Percentiles rank a stretch among this genome's conserved stretches.
Conservation (phyloP, 2,113 vertebrate genomes). For the Ctenodactylus gundi region DNA sequence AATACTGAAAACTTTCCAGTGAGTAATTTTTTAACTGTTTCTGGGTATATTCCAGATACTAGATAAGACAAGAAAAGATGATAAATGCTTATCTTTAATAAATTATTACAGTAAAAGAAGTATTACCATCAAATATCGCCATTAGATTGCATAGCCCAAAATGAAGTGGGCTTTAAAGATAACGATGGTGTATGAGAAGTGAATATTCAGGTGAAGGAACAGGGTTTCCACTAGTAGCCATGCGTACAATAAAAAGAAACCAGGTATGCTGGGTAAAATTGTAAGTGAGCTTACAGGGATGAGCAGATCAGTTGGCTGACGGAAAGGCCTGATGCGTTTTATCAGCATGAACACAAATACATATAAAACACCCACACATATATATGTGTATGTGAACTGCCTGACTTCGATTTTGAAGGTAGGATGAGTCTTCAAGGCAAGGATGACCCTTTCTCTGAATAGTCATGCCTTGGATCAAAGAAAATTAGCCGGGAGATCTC, state of each 20-base stretch:
- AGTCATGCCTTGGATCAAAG: background rate
- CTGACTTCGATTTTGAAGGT: background rate
- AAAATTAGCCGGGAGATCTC: background rate
- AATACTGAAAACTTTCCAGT: too few relatives aligned
- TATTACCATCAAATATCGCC: too few relatives aligned
- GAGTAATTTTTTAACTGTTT: too few relatives aligned
- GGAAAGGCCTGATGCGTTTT: background rate
- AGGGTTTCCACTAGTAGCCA: background rate
- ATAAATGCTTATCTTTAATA: too few relatives aligned
- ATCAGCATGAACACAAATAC: background rate
- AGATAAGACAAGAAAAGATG: background rate
- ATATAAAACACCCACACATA: too few relatives aligned
- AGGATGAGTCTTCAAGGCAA: background rate
- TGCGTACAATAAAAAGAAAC: background rate
- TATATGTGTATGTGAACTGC: too few relatives aligned
- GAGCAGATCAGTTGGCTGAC: background rate
- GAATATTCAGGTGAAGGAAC: background rate
- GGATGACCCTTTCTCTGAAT: background rate
- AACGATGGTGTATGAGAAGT: background rate
- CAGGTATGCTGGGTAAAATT: background rate
- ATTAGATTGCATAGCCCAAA: too few relatives aligned
- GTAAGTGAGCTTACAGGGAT: background rate
- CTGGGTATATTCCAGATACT: background rate
- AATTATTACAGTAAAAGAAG: too few relatives aligned
- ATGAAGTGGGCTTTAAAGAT: background rate